Conservation (phyloP, 2,113 vertebrate species). For the Arenaria interpres region DNA sequence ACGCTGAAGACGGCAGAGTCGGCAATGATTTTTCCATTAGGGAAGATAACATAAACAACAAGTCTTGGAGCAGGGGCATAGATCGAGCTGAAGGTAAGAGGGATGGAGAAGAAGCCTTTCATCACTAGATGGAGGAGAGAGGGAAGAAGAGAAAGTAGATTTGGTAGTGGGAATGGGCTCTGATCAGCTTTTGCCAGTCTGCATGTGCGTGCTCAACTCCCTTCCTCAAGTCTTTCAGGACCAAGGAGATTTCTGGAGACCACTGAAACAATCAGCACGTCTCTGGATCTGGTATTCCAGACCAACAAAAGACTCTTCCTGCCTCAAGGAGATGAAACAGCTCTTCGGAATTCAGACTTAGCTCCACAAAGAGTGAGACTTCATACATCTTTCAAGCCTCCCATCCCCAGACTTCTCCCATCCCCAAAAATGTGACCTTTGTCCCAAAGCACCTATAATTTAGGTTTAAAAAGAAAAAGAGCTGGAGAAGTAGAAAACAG, state of each 20-base stretch:
- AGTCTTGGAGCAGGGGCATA: constrained; percentile 76
- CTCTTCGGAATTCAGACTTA: background rate
- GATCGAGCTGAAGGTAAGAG: constrained; percentile 69
- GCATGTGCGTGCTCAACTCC: background rate
- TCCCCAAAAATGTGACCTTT: background rate
- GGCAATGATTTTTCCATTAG: constrained; percentile 76
- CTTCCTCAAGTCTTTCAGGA: background rate
- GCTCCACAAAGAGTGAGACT: background rate
- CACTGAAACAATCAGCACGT: background rate
- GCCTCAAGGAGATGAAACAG: background rate
- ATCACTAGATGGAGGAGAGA: constrained; percentile 59
- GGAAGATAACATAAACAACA: constrained; percentile 79
- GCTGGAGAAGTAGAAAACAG: background rate
- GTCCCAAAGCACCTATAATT: background rate
- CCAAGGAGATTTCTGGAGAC: background rate
- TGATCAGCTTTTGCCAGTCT: background rate
- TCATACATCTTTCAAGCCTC: background rate
- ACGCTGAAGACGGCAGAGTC: constrained; percentile 72
- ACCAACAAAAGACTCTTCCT: background rate
- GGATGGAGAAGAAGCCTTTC: constrained; percentile 73
- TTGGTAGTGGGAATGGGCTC: background rate
- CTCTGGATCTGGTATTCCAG: background rate
- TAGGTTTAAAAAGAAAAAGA: background rate
- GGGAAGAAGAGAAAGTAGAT: background rate
- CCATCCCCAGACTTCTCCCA: background rate